phyloP scores from a whole-genome alignment of 2,888 invertebrate genomes.

The Augochlorella aurata region DNA sequence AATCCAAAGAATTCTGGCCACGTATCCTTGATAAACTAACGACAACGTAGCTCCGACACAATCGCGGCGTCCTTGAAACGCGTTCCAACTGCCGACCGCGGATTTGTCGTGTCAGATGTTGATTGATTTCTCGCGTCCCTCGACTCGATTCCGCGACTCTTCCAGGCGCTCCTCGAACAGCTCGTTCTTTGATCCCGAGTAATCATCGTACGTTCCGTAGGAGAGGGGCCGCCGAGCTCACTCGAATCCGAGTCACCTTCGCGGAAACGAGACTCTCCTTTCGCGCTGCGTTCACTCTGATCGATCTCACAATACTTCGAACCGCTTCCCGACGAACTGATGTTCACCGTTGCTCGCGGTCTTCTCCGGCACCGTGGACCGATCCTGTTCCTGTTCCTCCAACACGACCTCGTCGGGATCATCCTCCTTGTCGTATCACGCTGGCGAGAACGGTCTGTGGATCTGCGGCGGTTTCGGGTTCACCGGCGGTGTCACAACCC shows the following conservation, averaged over 20 bases:
- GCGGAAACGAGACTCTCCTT: background rate
- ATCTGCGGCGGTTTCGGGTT: conserved; percentile 80
- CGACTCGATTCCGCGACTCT: background rate
- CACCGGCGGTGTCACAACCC: conserved; percentile 78
- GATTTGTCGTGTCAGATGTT: conserved; percentile 20
- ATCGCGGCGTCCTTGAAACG: background rate
- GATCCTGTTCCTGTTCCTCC: conserved; percentile 23
- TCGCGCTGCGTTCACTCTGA: background rate
- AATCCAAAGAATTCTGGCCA: conserved; percentile 17
- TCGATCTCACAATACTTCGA: conserved; percentile 71
- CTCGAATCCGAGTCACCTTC: background rate
- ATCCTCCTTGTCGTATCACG: conserved; percentile 77
- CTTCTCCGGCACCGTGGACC: conserved; percentile 17
- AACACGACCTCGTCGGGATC: conserved; percentile 31
- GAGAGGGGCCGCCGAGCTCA: background rate
- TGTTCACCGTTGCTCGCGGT: conserved; percentile 40
- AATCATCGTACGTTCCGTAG: background rate
- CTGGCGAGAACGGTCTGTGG: conserved; percentile 81
- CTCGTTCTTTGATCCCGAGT: conserved; percentile 30
- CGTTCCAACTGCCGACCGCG: background rate
- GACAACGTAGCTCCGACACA: background rate
- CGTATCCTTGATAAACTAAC: background rate
- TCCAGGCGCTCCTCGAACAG: background rate
- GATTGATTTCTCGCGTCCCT: conserved; percentile 27
- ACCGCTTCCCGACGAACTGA: conserved; percentile 61